Base-by-base conservation (phyloP, 2,113 vertebrate species). In the Capreolus pygargus region DNA sequence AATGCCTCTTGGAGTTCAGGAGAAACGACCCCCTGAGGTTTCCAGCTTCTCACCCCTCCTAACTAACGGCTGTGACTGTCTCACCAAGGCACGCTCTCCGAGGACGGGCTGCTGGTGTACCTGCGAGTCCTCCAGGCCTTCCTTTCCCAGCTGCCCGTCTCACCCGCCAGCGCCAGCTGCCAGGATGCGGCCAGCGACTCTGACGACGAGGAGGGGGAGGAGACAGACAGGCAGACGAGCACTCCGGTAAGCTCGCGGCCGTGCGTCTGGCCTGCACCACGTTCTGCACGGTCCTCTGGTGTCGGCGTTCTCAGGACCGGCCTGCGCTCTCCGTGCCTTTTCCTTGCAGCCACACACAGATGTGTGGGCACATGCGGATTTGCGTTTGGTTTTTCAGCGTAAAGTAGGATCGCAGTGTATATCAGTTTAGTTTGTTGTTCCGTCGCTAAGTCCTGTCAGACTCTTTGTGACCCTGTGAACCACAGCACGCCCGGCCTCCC, bases 71-170 rank as follows among this genome's bases (percentile, higher is more conserved):
- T n/a, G 3, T 14, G 8, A 5, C 50, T 97, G 1, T 95, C 57
- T 97, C 21, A 52, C 88, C 1, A 95, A 99, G 99, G 99, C 61
- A 98, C 98, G 12, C 99, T 99, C 33, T 99, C 99, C 83, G 99
- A 99, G 93, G 99, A 99, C 91, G 99, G 99, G 50, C 99, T 99
- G 92, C 99, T 99, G 91, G 98, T 99, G 47, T 99, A 99, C 97
- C 98, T 99, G 55, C 99, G 99, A 10, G 99, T 99, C 58, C 99
- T 99, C 57, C 99, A 99, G 33, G 98, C 99, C 12, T 99, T 99
- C 70, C 99, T 99, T 60, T 99, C 99, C 0, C 99, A 99, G 98
- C 98, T 99, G 50, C 99, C 99, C 0, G 99, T 99, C 64, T 99
- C 99, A 0, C 97, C 99, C 96, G 98, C 99, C 98, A 98, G 97